Evolutionary conservation across 2,888 invertebrate genomes (phyloP), one percentile per base, ranked within the genome.

Genomic region (Diaphora mendica): DNA sequence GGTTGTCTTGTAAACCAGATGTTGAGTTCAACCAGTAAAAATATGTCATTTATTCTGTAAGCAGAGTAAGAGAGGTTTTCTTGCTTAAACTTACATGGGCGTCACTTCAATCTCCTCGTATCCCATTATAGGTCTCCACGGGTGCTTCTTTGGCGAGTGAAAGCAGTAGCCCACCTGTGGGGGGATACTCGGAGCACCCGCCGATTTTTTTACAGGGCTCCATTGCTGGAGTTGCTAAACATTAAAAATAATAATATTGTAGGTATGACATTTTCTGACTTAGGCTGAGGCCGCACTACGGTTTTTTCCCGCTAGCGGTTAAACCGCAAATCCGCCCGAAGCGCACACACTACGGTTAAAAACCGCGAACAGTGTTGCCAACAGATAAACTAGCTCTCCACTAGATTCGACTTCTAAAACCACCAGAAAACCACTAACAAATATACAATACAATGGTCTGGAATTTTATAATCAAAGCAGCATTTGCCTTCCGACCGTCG

Each of bases 101-200:
- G 96, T 97, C 30, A 97, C 96, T 94, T 98, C 97, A 74, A 98
- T 96, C 88, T 97, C 97, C 92, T 98, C 98, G 90, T 97, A 98
- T 71, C 97, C 97, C 92, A 97, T 96, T 30, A 97, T 97, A 39
- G 98, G 97, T 75, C 97, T 95, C 98, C 98, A 98, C 30, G 98
- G 97, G 91, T 98, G 97, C 74, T 97, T 97, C 80, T 97, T 96
- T 0, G 97, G 97, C 1, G 97, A 96, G 92, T 97, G 96, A 90
- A 97, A 97, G 85, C 97, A 97, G 85, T 97, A 96, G 64, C 97
- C 97, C 51, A 97, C 96, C 85, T 97, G 96, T 5, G 96, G 94
- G 20, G 97, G 97, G 78, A 96, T 93, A 72, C 96, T 94, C 30
- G 97, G 96, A 0, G 97, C 96, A 1, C 96, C 96, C 39, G 96